phyloP scores from a whole-genome alignment of 2,113 vertebrate species.

The Arvicanthis niloticus region DNA sequence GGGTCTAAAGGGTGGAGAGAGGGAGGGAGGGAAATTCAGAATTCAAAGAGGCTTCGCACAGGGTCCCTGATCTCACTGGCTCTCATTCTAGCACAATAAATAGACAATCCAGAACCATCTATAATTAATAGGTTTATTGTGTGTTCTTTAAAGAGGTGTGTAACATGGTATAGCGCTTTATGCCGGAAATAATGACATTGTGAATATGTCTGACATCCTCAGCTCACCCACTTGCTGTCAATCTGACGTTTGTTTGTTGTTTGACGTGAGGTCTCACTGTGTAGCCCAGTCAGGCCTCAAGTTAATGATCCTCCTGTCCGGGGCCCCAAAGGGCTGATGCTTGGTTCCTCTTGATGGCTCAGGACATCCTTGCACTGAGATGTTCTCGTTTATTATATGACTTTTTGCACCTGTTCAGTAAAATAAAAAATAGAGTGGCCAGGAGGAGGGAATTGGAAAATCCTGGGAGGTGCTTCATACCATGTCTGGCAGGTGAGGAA shows the following conservation, averaged over 20 bases:
- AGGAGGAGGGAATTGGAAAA: slow-evolving; percentile 26
- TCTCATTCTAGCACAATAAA: neutral
- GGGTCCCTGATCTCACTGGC: neutral
- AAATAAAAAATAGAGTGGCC: slow-evolving; percentile 47
- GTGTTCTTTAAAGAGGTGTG: neutral
- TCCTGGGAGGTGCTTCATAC: neutral
- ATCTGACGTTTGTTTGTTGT: neutral
- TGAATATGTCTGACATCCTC: neutral
- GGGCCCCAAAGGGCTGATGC: neutral
- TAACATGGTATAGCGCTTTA: neutral
- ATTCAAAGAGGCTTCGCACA: neutral
- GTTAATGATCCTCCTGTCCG: neutral
- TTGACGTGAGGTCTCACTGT: neutral
- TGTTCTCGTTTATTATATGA: neutral
- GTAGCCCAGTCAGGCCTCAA: neutral
- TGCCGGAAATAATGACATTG: neutral
- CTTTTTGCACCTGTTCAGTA: slow-evolving; percentile 30
- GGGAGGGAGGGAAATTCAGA: neutral
- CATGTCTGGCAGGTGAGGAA: neutral
- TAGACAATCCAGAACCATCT: neutral
- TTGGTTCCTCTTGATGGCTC: neutral
- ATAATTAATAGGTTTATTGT: neutral
- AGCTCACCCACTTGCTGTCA: neutral
- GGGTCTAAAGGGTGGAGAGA: neutral
- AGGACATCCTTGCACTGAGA: neutral